Conservation (phyloP, 2,797 vertebrate genomes). For the Chaunax sp. region DNA sequence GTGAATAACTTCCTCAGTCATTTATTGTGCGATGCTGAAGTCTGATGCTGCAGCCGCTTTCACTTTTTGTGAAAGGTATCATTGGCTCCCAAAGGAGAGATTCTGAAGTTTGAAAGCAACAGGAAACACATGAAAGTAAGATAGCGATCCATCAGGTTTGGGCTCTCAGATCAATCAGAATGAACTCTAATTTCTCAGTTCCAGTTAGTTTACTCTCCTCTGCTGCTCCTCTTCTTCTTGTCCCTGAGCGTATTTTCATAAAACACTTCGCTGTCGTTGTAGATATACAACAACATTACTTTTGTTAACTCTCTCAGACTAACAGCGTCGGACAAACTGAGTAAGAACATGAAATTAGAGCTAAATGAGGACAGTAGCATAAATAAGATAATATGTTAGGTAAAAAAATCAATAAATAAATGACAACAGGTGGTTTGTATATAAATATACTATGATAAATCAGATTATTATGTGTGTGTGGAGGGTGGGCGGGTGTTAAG, state of each 20-base stretch:
- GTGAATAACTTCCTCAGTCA: background rate
- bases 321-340: too few relatives aligned
- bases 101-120: conserved; percentile 7
- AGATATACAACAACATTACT: too few relatives aligned
- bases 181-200: background rate
- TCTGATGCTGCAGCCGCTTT: background rate
- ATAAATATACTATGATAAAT: too few relatives aligned
- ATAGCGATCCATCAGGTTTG: background rate
- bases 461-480: too few relatives aligned
- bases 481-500: too few relatives aligned
- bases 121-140: background rate
- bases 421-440: too few relatives aligned
- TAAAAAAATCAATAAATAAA: too few relatives aligned
- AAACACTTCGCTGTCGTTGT: too few relatives aligned
- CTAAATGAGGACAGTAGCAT: too few relatives aligned
- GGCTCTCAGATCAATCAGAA: background rate
- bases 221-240: background rate
- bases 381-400: too few relatives aligned
- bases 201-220: background rate
- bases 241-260: background rate
- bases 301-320: too few relatives aligned
- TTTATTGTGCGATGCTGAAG: background rate
- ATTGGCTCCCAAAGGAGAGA: background rate
- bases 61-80: background rate
- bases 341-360: too few relatives aligned